Conservation (phyloP, 2,888 invertebrate species). For the Rosalia funebris region DNA sequence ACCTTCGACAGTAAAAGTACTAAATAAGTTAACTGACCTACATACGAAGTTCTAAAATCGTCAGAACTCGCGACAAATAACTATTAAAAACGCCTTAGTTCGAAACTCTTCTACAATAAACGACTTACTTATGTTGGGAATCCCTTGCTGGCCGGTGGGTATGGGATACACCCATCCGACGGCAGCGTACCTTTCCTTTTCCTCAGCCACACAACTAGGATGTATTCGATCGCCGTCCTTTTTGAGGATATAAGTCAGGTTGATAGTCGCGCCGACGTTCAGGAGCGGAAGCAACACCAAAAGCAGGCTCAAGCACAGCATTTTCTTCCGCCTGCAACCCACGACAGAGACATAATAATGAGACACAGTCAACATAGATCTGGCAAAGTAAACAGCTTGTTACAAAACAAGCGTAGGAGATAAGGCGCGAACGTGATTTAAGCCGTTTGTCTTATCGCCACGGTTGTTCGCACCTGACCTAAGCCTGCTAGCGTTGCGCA, state of each 20-base stretch:
- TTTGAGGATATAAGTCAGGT: slow-evolving; percentile 56
- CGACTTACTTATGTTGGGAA: slow-evolving; percentile 54
- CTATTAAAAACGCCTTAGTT: no score
- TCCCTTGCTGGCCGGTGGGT: slow-evolving; percentile 42
- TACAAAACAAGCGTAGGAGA: neutral
- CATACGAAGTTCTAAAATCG: no score
- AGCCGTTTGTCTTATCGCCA: slow-evolving; percentile 2
- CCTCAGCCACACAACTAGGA: slow-evolving; percentile 57
- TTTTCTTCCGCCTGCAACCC: slow-evolving; percentile 42
- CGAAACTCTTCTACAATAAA: no score
- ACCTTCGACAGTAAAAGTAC: no score
- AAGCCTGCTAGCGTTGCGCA: neutral
- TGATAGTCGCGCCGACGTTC: slow-evolving; percentile 39
- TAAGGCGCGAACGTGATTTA: neutral
- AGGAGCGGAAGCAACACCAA: slow-evolving; percentile 35
- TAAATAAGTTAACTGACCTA: no score
- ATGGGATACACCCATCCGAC: slow-evolving; percentile 59
- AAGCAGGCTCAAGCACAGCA: slow-evolving; percentile 42
- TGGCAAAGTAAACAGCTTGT: neutral
- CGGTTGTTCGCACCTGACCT: slow-evolving; percentile 12
- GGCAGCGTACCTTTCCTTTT: slow-evolving; percentile 54
- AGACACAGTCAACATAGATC: neutral
- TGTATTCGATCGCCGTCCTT: slow-evolving; percentile 44
- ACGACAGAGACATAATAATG: neutral
- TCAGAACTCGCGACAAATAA: no score